Base-by-base conservation (phyloP, 2,113 vertebrate genomes). In the Chaetops frenatus region DNA sequence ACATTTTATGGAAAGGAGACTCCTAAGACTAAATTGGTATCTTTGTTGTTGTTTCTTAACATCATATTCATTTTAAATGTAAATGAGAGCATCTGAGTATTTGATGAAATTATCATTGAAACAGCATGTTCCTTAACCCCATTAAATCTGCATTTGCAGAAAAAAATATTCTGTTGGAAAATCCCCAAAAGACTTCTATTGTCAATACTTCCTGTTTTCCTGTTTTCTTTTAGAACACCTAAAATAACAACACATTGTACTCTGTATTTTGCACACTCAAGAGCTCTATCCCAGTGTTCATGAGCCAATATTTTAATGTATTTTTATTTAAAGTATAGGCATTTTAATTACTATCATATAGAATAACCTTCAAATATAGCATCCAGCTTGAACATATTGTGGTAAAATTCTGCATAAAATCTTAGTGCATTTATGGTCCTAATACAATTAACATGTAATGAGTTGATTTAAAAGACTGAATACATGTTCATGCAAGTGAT, bases 21-120 rank as follows among this genome's bases (percentile, higher is more conserved):
- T 90, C 70, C 45, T 44, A 80, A 61, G 74, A 82, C 66, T 88
- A 86, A 89, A 91, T 84, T 10, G 51, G 18, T 93, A 16, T 74
- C n/a, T 87, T 81, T 60, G 40, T n/a, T 87, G 13, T 69, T 93
- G 53, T 72, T 88, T 82, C 76, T 82, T 76, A 95, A 29, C 50
- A 77, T 88, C 70, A 60, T 51, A 65, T 95, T 94, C 36, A 85
- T 90, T 93, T 86, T 69, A 77, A 93, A 88, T 93, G 71, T 61
- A 93, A 93, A 96, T 93, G 70, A 95, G 69, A 83, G 33, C 66
- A 78, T 91, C 73, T 74, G 74, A 94, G 83, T 73, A 90, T 76
- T 87, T 87, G 87, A 94, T 91, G 60, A 94, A 93, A 96, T 96
- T 96, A 90, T 80, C 57, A 87, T 85, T 82, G 88, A 96, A 93